Conservation (phyloP, 2,888 invertebrate genomes). For the Napeogenes sylphis region DNA sequence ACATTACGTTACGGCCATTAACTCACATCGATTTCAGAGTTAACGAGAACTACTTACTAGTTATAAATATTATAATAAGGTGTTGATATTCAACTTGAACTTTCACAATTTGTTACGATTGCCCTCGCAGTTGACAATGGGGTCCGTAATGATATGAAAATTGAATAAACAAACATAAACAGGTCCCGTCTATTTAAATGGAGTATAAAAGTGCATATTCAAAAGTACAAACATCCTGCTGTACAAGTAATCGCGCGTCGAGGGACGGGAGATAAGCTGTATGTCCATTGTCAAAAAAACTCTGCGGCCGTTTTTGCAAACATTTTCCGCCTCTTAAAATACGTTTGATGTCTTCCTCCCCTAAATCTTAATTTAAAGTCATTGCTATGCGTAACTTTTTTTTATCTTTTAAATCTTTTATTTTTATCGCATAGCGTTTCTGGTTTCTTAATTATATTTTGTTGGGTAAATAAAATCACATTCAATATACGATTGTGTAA, state of each 20-base stretch:
- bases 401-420: not conserved
- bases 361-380: slow-evolving; percentile 6
- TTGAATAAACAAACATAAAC: slow-evolving; percentile 17
- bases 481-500: no score
- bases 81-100: not conserved
- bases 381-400: not conserved
- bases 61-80: not conserved
- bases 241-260: slow-evolving; percentile 6
- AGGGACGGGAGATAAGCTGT: slow-evolving; percentile 17
- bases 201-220: slow-evolving; percentile 15
- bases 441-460: no score
- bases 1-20: slow-evolving; percentile 8
- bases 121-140: not conserved
- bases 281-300: slow-evolving; percentile 24
- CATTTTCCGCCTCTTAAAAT: slow-evolving; percentile 15
- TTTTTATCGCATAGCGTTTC: not conserved
- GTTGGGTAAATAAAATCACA: no score
- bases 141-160: not conserved
- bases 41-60: not conserved
- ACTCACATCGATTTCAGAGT: not conserved
- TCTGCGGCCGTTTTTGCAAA: slow-evolving; percentile 19
- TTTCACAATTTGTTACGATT: not conserved
- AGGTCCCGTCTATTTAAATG: slow-evolving; percentile 20
- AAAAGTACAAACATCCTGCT: slow-evolving; percentile 21
- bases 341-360: slow-evolving; percentile 26